These are phyloP conservation scores for Brenthis daphne DNA, from an alignment of 2,888 invertebrate species.

Conservation along the genomic window DNA sequence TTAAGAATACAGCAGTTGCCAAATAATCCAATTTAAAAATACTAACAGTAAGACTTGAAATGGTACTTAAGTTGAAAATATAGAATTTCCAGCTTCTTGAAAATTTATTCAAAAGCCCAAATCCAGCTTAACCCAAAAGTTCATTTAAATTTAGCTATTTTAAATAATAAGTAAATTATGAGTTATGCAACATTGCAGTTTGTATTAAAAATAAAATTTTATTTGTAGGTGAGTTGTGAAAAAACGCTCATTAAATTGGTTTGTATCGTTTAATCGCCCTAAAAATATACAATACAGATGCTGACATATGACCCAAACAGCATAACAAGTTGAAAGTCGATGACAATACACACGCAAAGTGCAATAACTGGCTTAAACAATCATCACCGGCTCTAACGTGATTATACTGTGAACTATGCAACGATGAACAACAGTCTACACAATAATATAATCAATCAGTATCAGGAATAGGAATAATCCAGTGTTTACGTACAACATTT, in stretches of 20 bases:
- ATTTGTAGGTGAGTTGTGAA: slow-evolving; percentile 20
- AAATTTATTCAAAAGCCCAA: too few relatives aligned
- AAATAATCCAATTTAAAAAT: too few relatives aligned
- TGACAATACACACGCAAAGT: slow-evolving; percentile 74
- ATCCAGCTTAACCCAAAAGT: too few relatives aligned
- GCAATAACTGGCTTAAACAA: slow-evolving; percentile 68
- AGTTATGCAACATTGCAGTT: neutral
- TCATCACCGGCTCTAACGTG: slow-evolving; percentile 60
- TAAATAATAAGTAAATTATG: neutral
- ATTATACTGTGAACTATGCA: slow-evolving; percentile 51
- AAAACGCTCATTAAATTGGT: slow-evolving; percentile 56
- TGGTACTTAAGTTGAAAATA: too few relatives aligned
- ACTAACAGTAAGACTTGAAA: too few relatives aligned
- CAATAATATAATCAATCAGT: slow-evolving; percentile 46
- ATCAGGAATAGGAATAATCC: slow-evolving; percentile 77
- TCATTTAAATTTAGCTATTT: too few relatives aligned
- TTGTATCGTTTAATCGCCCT: slow-evolving; percentile 80
- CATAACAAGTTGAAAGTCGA: slow-evolving; percentile 64
- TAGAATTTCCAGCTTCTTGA: too few relatives aligned
- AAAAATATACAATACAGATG: slow-evolving; percentile 80
- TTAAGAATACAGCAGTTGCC: too few relatives aligned
- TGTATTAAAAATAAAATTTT: too few relatives aligned
- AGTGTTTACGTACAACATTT: slow-evolving; percentile 77
- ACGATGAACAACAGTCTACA: slow-evolving; percentile 74
- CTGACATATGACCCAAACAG: slow-evolving; percentile 70